A percentile compares a stretch with the other conserved stretches of the same genome.
phyloP scores from a whole-genome alignment of 2,797 vertebrate genomes.

The Cichlasoma orientale region DNA sequence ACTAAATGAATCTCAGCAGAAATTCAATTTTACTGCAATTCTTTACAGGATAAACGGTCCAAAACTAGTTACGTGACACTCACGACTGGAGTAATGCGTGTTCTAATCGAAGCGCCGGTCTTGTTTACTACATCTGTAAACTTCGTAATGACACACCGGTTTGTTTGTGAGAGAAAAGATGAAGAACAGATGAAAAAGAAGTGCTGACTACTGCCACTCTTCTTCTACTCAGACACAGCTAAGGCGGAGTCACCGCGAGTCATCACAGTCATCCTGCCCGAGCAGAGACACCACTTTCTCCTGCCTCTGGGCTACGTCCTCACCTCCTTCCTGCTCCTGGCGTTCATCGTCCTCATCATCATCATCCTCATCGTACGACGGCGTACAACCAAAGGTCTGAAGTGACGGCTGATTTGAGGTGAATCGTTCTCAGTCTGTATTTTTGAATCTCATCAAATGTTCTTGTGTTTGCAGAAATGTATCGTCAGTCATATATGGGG shows the following conservation, averaged over 20 bases:
- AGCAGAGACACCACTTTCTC: conserved; percentile 87
- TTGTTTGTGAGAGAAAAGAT: conserved; percentile 13
- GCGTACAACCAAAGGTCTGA: conserved; percentile 82
- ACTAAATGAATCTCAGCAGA: neutral
- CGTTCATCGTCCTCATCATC: conserved; percentile 84
- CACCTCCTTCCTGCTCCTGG: conserved; percentile 88
- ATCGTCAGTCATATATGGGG: conserved; percentile 78
- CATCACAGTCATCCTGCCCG: conserved; percentile 92
- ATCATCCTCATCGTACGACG: conserved; percentile 83
- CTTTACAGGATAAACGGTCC: neutral
- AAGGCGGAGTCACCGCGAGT: conserved; percentile 83
- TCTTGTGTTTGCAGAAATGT: conserved; percentile 75
- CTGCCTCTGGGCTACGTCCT: conserved; percentile 92
- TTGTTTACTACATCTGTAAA: conserved; percentile 13
- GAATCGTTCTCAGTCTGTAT: neutral
- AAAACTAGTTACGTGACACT: neutral
- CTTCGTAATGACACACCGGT: conserved; percentile 8
- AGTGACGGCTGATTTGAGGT: neutral
- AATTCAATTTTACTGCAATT: neutral
- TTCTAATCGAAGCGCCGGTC: neutral
- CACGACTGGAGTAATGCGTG: neutral
- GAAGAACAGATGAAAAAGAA: neutral
- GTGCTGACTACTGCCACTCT: conserved; percentile 32
- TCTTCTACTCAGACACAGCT: conserved; percentile 76
- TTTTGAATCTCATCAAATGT: conserved; percentile 20